Evolutionary conservation across 2,797 vertebrate species (phyloP).

Genomic region (Poeciliopsis infans): DNA sequence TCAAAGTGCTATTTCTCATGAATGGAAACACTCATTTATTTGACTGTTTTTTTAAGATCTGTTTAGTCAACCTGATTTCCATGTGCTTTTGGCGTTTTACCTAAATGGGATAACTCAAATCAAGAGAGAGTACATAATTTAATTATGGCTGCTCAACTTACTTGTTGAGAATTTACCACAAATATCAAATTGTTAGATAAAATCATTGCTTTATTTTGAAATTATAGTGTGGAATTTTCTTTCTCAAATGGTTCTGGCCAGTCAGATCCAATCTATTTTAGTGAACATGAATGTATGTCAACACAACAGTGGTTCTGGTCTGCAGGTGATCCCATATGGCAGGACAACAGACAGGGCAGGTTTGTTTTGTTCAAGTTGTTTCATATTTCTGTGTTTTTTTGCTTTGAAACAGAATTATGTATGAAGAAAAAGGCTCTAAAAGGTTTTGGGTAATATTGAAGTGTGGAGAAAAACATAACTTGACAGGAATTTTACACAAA

Average conservation of each 20-base stretch:
- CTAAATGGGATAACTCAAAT: constrained; percentile 22
- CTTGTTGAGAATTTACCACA: not conserved
- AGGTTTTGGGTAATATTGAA: not conserved
- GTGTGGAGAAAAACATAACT: not conserved
- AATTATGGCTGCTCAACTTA: not conserved
- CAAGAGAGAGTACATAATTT: constrained; percentile 34
- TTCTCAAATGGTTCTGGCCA: not conserved
- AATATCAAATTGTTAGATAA: not conserved
- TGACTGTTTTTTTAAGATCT: constrained; percentile 32
- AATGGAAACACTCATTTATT: constrained; percentile 34
- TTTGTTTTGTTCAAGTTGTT: not conserved
- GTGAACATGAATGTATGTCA: not conserved
- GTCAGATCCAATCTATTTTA: not conserved
- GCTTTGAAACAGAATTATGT: not conserved
- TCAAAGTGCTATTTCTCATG: constrained; percentile 49
- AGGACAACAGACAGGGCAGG: not conserved
- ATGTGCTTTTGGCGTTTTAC: constrained; percentile 36
- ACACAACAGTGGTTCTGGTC: not conserved
- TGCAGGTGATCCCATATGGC: not conserved
- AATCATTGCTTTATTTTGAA: not conserved
- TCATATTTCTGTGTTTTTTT: not conserved
- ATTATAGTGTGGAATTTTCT: not conserved
- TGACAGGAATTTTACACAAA: not conserved
- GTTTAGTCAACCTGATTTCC: constrained; percentile 51
- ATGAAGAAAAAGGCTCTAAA: not conserved